Conservation (phyloP, 2,888 invertebrate species). For the Silvanus unidentatus region DNA sequence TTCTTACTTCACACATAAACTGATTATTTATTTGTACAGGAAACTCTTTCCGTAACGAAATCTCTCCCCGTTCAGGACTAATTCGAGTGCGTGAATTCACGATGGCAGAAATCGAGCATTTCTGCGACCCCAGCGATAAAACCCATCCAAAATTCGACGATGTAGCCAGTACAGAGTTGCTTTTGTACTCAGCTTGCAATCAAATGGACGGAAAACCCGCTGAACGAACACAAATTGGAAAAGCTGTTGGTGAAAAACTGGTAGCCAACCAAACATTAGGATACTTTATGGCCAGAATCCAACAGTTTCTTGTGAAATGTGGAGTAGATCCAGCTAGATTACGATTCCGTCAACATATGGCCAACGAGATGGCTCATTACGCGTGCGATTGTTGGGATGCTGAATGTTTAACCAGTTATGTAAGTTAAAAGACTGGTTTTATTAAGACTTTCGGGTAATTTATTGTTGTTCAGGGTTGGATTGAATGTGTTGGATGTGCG, state of each 20-base stretch:
- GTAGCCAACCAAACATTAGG: constrained; percentile 97
- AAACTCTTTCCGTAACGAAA: constrained; percentile 97
- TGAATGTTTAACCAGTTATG: constrained; percentile 92
- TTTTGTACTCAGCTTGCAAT: constrained; percentile 89
- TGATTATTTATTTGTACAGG: constrained; percentile 43
- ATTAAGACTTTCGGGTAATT: constrained; percentile 3
- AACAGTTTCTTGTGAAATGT: constrained; percentile 77
- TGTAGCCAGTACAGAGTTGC: constrained; percentile 68
- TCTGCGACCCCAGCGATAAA: constrained; percentile 88
- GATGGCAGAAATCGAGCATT: constrained; percentile 99
- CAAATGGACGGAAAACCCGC: constrained; percentile 97
- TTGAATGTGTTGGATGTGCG: constrained; percentile 99
- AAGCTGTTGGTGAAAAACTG: constrained; percentile 66
- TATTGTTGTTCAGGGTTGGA: constrained; percentile 68
- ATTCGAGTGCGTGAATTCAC: constrained; percentile 97
- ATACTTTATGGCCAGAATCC: constrained; percentile 95
- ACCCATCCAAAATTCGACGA: constrained; percentile 82
- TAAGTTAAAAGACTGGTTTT: constrained; percentile 43
- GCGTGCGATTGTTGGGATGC: constrained; percentile 99
- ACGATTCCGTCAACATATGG: constrained; percentile 96
- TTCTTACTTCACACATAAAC: background rate
- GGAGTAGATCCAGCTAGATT: constrained; percentile 82
- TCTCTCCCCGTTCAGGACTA: constrained; percentile 94
- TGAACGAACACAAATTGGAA: constrained; percentile 69
- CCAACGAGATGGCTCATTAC: constrained; percentile 99